Evolutionary conservation across 2,888 invertebrate genomes (phyloP), one percentile per base, ranked within the genome.

Genomic region (Sinopyrophorus schimmeli): DNA sequence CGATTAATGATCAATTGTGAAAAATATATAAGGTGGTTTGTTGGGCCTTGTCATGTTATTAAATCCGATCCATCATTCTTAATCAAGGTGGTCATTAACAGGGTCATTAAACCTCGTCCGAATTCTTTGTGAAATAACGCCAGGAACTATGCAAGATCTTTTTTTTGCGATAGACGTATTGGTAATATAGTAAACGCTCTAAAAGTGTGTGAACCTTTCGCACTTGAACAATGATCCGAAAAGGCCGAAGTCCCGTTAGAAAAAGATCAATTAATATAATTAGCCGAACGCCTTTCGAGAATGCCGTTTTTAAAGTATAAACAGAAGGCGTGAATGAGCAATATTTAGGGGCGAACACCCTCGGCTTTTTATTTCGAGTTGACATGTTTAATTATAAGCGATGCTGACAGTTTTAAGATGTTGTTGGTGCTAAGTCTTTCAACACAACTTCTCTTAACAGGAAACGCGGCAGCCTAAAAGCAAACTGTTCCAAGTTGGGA

Each of bases 321-420:
- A n/a, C n/a, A n/a, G n/a, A n/a, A n/a, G n/a, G n/a, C n/a, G n/a
- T n/a, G n/a, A n/a, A n/a, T n/a, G n/a, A n/a, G n/a, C n/a, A n/a
- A n/a, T n/a, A n/a, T n/a, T n/a, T n/a, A n/a, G n/a, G n/a, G n/a
- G n/a, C n/a, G n/a, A n/a, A n/a, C n/a, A n/a, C n/a, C n/a, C n/a
- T n/a, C n/a, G n/a, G n/a, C n/a, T 20, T 46, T 46, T 31, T 46
- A 28, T 46, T 11, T 46, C 16, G 37, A 17, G 37, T 18, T 31
- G 46, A 44, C 46, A 39, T 18, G 31, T 12, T 23, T 46, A 46
- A 46, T 46, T 46, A 46, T 30, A 31, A 38, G 58, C 59, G 60
- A 61, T 61, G 64, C 61, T 64, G 59, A 54, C 61, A 60, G 64
- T 56, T 63, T 65, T 62, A 62, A 61, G 60, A 56, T 57, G 55